Conservation (phyloP, 2,888 invertebrate genomes). For the Lepidonotus clava region DNA sequence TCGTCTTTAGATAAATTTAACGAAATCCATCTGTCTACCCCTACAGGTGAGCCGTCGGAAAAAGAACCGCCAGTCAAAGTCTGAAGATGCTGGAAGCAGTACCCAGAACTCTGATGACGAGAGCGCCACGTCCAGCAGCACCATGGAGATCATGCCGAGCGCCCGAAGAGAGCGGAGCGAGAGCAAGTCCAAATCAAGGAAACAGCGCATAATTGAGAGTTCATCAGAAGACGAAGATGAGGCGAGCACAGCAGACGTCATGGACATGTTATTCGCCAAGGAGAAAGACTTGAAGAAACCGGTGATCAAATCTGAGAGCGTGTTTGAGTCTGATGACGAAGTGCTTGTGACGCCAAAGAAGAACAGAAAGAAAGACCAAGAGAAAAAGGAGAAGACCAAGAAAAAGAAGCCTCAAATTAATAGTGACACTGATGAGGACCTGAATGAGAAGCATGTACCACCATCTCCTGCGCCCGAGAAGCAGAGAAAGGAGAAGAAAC, state of each 20-base stretch:
- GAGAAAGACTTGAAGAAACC: conserved; percentile 38
- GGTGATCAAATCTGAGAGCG: neutral
- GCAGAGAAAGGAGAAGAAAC: neutral
- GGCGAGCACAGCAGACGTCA: neutral
- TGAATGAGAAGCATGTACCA: neutral
- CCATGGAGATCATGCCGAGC: conserved; percentile 22
- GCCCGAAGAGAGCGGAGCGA: neutral
- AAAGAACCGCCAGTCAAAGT: conserved; percentile 62
- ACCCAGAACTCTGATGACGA: conserved; percentile 68
- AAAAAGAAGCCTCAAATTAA: conserved; percentile 46
- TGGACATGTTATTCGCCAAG: neutral
- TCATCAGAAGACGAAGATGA: conserved; percentile 59
- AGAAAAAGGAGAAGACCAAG: conserved; percentile 51
- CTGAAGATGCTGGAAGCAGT: conserved; percentile 70
- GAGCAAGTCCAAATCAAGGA: conserved; percentile 38
- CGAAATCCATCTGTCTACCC: too few species aligned
- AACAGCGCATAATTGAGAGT: conserved; percentile 49
- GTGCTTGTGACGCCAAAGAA: conserved; percentile 5
- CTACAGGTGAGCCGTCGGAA: too few species aligned
- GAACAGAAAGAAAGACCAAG: neutral
- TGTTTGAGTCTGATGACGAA: conserved; percentile 40
- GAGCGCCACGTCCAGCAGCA: conserved; percentile 36
- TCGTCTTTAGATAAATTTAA: too few species aligned
- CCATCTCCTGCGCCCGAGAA: conserved; percentile 23
- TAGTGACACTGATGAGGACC: conserved; percentile 40